phyloP scores from a whole-genome alignment of 30 jellyfish, hydroid and myxozoan genomes.

The Hydractinia symbiolongicarpus region DNA sequence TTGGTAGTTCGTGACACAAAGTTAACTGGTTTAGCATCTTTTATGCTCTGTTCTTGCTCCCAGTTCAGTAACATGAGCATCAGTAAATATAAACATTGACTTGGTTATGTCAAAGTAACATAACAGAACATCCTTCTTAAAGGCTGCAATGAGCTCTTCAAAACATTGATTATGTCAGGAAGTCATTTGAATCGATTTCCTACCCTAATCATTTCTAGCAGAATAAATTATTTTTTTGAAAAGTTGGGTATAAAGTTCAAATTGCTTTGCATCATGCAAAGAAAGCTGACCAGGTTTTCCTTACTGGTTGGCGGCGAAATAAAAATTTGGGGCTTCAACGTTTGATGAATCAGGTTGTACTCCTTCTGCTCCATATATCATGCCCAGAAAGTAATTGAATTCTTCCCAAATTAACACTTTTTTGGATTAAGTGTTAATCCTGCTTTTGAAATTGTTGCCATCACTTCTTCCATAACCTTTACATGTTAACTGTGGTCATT shows the following conservation, averaged over 20 bases:
- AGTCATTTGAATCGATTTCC: not conserved
- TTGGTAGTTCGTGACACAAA: conserved; percentile 12
- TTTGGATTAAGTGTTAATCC: conserved; percentile 42
- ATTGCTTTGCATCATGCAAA: conserved; percentile 14
- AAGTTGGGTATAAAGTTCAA: not conserved
- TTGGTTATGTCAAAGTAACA: not conserved
- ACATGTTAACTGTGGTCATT: not conserved
- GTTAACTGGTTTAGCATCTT: not conserved
- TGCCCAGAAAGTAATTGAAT: conserved; percentile 46
- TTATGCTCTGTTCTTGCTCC: too few relatives aligned
- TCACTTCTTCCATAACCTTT: too few relatives aligned
- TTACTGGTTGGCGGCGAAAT: not conserved
- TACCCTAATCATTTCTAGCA: not conserved
- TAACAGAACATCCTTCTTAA: not conserved
- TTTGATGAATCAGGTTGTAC: conserved; percentile 49
- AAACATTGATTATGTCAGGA: not conserved
- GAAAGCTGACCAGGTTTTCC: conserved; percentile 11
- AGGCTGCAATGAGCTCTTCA: not conserved
- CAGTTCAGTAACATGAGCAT: conserved; percentile 33
- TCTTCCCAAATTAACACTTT: conserved; percentile 44
- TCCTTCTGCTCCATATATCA: conserved; percentile 37
- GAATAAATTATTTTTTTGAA: not conserved
- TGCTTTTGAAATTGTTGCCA: too few relatives aligned
- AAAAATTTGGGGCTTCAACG: conserved; percentile 16
- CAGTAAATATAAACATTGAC: not conserved